Percentiles rank a stretch among this genome's conserved stretches.
phyloP scores from a whole-genome alignment of 2,888 invertebrate species.

The Melinopterus prodromus region DNA sequence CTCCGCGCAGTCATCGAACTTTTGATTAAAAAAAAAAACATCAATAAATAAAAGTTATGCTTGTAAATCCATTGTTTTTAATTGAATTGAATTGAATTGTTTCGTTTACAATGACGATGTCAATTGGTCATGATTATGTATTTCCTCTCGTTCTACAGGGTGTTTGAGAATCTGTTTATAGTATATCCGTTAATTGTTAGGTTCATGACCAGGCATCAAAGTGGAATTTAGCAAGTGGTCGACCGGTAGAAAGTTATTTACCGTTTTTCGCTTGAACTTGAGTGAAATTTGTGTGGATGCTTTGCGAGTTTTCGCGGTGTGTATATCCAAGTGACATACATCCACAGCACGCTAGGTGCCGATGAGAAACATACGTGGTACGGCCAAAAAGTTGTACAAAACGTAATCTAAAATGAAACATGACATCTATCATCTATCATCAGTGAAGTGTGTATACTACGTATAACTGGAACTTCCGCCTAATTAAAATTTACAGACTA shows the following conservation, averaged over 20 bases:
- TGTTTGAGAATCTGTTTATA: background rate
- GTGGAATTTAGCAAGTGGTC: background rate
- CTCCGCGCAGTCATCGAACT: too few relatives aligned
- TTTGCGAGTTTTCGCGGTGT: background rate
- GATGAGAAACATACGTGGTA: too few relatives aligned
- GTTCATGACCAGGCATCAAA: background rate
- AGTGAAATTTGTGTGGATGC: background rate
- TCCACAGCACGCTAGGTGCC: background rate
- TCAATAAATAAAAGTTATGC: too few relatives aligned
- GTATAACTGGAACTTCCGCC: too few relatives aligned
- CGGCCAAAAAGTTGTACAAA: too few relatives aligned
- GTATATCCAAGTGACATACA: background rate
- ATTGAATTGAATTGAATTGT: background rate
- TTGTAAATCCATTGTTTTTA: background rate
- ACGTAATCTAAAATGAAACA: too few relatives aligned
- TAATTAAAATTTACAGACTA: too few relatives aligned
- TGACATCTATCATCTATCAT: too few relatives aligned
- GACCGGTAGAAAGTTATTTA: background rate
- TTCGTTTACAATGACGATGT: background rate
- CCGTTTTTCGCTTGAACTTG: slow-evolving; percentile 4
- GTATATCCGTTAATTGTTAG: background rate
- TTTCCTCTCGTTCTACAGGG: background rate
- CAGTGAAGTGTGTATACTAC: too few relatives aligned
- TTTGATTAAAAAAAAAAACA: too few relatives aligned
- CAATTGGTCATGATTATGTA: background rate